Percentiles rank a stretch among this genome's conserved stretches.
These are phyloP conservation scores for Desoria tigrina DNA, from an alignment of 2,888 invertebrate species.

Conservation along the genomic window DNA sequence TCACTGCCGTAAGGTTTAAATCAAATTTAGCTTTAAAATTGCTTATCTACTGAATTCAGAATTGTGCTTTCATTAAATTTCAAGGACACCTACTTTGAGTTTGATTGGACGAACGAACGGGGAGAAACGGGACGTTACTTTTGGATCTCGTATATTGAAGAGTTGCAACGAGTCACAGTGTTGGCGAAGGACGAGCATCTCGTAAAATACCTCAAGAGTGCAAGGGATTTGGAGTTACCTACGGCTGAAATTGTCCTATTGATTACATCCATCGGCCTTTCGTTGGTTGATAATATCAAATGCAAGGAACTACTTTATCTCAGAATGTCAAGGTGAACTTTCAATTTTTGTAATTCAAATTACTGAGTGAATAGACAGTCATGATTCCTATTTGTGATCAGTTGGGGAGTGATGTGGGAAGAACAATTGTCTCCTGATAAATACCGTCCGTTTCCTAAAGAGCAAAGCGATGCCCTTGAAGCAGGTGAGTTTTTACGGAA, in stretches of 20 bases:
- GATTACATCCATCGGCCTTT: slow-evolving; percentile 88
- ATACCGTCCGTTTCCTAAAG: neutral
- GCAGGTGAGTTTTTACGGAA: neutral
- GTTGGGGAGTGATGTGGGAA: slow-evolving; percentile 93
- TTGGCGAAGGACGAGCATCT: slow-evolving; percentile 78
- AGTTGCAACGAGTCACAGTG: slow-evolving; percentile 85
- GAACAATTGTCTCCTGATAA: slow-evolving; percentile 70
- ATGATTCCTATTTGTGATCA: slow-evolving; percentile 56
- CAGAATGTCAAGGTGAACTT: slow-evolving; percentile 70
- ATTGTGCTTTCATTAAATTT: neutral
- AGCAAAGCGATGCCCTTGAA: neutral
- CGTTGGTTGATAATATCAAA: slow-evolving; percentile 82
- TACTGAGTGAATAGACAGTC: too few relatives aligned
- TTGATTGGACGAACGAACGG: slow-evolving; percentile 54
- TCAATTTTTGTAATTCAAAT: neutral
- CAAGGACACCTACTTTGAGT: slow-evolving; percentile 39
- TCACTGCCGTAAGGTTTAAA: neutral
- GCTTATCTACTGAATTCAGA: too few relatives aligned
- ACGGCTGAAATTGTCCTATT: slow-evolving; percentile 75
- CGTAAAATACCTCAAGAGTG: slow-evolving; percentile 63
- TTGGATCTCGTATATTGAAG: slow-evolving; percentile 91
- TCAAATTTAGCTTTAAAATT: too few relatives aligned
- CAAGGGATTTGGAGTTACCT: slow-evolving; percentile 70
- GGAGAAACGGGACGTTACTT: slow-evolving; percentile 58
- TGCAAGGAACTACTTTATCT: slow-evolving; percentile 77